A percentile compares a stretch with the other conserved stretches of the same genome.
Conservation (phyloP, 2,113 vertebrate genomes). For the Macrotis lagotis region DNA sequence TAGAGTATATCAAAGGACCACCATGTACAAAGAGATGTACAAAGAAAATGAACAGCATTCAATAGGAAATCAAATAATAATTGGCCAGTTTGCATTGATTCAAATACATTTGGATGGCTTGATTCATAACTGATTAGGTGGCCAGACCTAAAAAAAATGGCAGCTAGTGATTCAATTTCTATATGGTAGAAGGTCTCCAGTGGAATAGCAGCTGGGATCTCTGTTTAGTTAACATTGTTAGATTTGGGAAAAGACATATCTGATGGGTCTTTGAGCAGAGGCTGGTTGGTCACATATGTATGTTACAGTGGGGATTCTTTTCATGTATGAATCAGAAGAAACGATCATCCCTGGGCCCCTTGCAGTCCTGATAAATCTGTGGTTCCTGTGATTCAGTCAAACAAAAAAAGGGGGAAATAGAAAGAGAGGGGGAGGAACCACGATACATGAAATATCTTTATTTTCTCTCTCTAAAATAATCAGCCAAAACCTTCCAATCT, state of each 20-base stretch:
- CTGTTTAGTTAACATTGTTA: background rate
- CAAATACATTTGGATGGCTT: background rate
- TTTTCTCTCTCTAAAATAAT: constrained; percentile 1
- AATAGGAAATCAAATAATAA: background rate
- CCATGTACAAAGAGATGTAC: background rate
- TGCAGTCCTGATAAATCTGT: background rate
- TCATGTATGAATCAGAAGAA: background rate
- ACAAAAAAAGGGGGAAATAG: too few relatives aligned
- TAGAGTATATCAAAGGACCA: background rate
- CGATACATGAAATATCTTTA: background rate
- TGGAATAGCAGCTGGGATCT: background rate
- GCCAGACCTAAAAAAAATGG: background rate
- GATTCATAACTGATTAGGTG: background rate
- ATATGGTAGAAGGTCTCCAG: background rate
- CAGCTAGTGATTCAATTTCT: background rate
- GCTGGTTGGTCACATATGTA: background rate
- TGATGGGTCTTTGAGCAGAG: background rate
- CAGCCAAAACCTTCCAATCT: background rate
- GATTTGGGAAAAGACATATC: background rate
- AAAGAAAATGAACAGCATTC: background rate
- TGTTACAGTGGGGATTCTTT: background rate
- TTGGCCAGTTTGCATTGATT: background rate
- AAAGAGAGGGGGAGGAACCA: too few relatives aligned
- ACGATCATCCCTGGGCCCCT: background rate
- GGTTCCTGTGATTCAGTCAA: background rate